Conservation (phyloP, 2,113 vertebrate species). For the Clarias magur region DNA sequence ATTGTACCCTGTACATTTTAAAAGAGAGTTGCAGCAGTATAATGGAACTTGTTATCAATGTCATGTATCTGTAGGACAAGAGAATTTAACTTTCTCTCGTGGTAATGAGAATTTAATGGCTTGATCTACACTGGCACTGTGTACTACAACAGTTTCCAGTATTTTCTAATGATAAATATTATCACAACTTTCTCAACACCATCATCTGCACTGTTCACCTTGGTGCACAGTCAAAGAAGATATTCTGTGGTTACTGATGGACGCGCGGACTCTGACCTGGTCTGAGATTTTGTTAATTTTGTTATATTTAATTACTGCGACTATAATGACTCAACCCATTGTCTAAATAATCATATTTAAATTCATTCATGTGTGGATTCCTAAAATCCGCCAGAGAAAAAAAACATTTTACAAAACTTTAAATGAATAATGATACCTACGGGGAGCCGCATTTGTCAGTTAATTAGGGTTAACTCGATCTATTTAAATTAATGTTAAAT, state of each 20-base stretch:
- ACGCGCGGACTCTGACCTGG: neutral
- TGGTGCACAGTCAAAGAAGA: neutral
- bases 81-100: neutral
- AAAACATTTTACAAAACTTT: neutral
- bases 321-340: neutral
- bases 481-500: constrained; percentile 17
- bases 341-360: neutral
- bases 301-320: neutral
- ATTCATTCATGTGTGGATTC: neutral
- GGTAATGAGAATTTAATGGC: neutral
- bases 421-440: constrained; percentile 27
- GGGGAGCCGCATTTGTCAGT: neutral
- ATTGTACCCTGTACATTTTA: neutral
- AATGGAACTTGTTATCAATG: neutral
- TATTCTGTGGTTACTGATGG: neutral
- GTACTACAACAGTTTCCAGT: neutral
- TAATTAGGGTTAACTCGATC: constrained; percentile 9
- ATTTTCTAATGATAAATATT: constrained; percentile 3
- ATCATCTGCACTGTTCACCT: neutral
- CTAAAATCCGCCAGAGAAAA: neutral
- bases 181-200: neutral
- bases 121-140: neutral
- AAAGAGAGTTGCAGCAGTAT: neutral
- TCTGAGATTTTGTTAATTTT: neutral
- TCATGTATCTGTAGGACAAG: neutral